Evolutionary conservation across 2,888 invertebrate genomes (phyloP), one percentile per base, ranked within the genome.

Genomic region (Scotopteryx bipunctaria): DNA sequence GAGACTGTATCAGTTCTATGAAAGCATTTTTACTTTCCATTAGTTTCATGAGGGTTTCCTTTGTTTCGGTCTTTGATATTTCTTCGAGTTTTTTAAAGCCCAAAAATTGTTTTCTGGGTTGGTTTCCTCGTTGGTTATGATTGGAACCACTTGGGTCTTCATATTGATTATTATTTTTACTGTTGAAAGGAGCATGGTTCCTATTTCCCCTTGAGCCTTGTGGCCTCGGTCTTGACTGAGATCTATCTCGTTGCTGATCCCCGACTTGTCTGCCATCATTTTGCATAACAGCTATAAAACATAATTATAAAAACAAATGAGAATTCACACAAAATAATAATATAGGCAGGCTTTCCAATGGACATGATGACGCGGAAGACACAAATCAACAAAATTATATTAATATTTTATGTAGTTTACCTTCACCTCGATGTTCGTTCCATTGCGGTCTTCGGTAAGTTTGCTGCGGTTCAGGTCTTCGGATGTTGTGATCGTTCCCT

Each of bases 41-140:
- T 0, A 91, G 56, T 55, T 75, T 76, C 6, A 67, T 35, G 6
- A 91, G 67, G 3, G 86, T 73, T 9, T 85, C 82, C 43, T 72
- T 72, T 11, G 71, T 66, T 3, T 85, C 82, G 3, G 72, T 62
- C 5, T 69, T 46, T 14, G 81, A 70, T 17, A 89, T 73, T 42
- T 76, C 71, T 64, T 84, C 70, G 6, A 91, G 67, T 27, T 57
- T 64, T 54, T 60, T 72, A 58, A 83, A 86, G 2, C 67, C 71
- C 32, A 75, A 42, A 27, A 21, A 37, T 0, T 25, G 19, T 36
- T 52, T 46, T 27, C 47, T 42, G 5, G 32, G 36, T 19, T 37
- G 19, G 31, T 43, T 40, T 25, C 32, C 19, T 6, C 14, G 15
- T 33, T 42, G 42, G 15, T 29, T 29, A 15, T 38, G 9, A 9